A percentile compares a stretch with the other conserved stretches of the same genome.
These are phyloP conservation scores for Sarcoramphus papa DNA, from an alignment of 2,797 vertebrate species.

Conservation along the genomic window DNA sequence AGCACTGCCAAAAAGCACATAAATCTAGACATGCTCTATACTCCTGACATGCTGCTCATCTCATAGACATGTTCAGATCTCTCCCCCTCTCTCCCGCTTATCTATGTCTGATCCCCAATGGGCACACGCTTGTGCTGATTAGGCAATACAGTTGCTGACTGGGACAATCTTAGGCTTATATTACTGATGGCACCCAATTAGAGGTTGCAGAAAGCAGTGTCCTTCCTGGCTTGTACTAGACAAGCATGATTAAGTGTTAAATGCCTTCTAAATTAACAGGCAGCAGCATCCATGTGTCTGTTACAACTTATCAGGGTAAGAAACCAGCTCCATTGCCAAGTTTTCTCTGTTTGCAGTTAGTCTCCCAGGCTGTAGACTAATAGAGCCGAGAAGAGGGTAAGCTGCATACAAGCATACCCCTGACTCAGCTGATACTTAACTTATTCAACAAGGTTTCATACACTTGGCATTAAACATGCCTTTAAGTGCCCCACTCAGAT, in stretches of 20 bases:
- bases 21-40: constrained; percentile 67
- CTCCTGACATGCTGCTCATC: constrained; percentile 70
- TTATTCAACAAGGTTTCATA: background rate
- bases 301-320: constrained; percentile 34
- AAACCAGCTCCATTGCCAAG: constrained; percentile 32
- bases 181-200: constrained; percentile 87
- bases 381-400: background rate
- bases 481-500: background rate
- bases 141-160: constrained; percentile 71
- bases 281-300: constrained; percentile 14
- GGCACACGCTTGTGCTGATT: constrained; percentile 62
- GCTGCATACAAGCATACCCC: background rate
- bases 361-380: background rate
- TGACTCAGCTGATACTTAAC: constrained; percentile 21
- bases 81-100: constrained; percentile 27
- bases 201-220: constrained; percentile 71
- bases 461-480: background rate
- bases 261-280: constrained; percentile 49
- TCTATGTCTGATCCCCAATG: constrained; percentile 38
- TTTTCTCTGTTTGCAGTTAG: background rate
- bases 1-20: constrained; percentile 68
- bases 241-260: constrained; percentile 68
- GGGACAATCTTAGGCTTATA: constrained; percentile 70
- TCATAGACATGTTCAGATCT: constrained; percentile 45
- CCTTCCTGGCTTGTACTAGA: constrained; percentile 66